Evolutionary conservation across 1,140 invertebrate genomes (phyloP).

Genomic region (Zophobas morio): DNA sequence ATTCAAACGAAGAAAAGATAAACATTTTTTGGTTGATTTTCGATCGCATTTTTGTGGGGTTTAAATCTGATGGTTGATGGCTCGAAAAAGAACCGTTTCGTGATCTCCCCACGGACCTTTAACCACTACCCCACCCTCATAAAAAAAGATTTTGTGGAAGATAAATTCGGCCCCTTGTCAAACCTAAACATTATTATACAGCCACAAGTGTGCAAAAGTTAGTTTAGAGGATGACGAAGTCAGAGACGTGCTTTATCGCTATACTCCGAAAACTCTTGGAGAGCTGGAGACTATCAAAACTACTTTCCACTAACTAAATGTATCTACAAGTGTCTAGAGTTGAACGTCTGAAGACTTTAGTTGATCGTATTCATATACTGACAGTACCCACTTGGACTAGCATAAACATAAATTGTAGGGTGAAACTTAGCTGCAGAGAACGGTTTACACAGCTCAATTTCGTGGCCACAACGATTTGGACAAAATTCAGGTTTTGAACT

Average conservation of each 20-base stretch:
- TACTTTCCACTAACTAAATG: slow-evolving; percentile 45
- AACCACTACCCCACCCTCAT: slow-evolving; percentile 16
- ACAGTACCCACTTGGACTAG: slow-evolving; percentile 6
- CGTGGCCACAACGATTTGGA: not conserved
- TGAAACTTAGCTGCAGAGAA: slow-evolving; percentile 29
- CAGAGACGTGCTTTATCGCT: slow-evolving; percentile 23
- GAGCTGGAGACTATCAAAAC: slow-evolving; percentile 7
- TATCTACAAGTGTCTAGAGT: slow-evolving; percentile 45
- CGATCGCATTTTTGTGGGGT: not conserved
- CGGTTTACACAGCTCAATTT: slow-evolving; percentile 23
- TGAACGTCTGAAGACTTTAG: slow-evolving; percentile 2
- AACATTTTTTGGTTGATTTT: not conserved
- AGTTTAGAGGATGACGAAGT: slow-evolving; percentile 20
- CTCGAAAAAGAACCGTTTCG: not conserved
- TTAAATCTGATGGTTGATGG: not conserved
- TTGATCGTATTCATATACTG: slow-evolving; percentile 32
- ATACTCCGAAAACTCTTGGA: not conserved
- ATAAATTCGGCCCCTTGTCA: slow-evolving; percentile 48
- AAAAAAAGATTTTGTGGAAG: slow-evolving; percentile 42
- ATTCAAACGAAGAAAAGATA: not conserved
- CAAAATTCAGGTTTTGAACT: too few species aligned
- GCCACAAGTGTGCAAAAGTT: slow-evolving; percentile 45
- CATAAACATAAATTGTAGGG: slow-evolving; percentile 46
- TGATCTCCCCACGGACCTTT: not conserved
- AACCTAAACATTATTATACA: slow-evolving; percentile 49